These are phyloP conservation scores for Condylura cristata DNA, from an alignment of 2,113 vertebrate species.

Conservation along the genomic window DNA sequence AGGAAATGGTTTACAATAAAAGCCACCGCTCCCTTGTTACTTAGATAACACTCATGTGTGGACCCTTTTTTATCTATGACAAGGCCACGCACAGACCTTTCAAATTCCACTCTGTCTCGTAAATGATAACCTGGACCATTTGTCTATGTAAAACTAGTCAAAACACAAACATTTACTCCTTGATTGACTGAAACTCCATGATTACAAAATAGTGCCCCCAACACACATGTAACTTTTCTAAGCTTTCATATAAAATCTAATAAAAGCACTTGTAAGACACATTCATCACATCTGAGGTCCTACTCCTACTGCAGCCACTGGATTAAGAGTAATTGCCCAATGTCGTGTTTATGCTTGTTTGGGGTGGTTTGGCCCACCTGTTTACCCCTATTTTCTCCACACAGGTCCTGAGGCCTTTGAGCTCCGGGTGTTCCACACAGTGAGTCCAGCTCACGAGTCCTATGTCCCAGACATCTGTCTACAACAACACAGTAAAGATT, in stretches of 20 bases:
- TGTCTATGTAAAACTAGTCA: not conserved
- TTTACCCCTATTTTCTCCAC: not conserved
- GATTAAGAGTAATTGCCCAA: not conserved
- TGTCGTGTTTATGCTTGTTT: not conserved
- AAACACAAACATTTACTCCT: not conserved
- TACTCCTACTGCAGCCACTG: not conserved
- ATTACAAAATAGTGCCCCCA: not conserved
- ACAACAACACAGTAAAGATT: not conserved
- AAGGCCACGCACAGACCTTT: not conserved
- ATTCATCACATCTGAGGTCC: not conserved
- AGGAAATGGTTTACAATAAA: not conserved
- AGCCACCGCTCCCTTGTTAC: not conserved
- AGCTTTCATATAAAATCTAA: accelerated
- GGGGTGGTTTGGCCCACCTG: not conserved
- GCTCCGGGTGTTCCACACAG: not conserved
- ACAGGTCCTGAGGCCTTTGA: no score
- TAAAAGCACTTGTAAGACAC: not conserved
- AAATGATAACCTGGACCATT: not conserved
- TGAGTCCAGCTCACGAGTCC: not conserved
- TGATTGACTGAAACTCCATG: not conserved
- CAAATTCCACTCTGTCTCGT: not conserved
- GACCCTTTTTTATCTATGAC: not conserved
- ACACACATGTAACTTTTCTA: not conserved
- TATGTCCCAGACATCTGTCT: not conserved
- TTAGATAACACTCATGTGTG: not conserved